Conservation (phyloP, 2,113 vertebrate genomes). For the Plecotus auritus region DNA sequence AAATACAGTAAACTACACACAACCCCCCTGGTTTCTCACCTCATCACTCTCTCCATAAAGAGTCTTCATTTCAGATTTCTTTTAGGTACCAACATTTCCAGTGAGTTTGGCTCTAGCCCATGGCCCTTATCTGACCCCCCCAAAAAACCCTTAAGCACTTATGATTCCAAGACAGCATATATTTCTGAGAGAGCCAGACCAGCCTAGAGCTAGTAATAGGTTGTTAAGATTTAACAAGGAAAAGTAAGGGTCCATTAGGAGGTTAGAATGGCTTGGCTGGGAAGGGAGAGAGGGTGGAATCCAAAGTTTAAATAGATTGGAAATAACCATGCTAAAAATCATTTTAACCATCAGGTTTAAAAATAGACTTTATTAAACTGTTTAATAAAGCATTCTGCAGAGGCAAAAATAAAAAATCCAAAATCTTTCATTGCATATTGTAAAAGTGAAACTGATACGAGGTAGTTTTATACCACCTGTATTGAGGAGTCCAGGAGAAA, state of each 20-base stretch:
- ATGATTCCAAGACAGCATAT: constrained; percentile 38
- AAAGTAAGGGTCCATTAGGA: constrained; percentile 64
- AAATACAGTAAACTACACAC: background rate
- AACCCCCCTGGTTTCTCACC: constrained; percentile 10
- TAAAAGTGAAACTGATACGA: constrained; percentile 10
- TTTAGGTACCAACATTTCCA: constrained; percentile 39
- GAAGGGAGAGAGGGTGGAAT: background rate
- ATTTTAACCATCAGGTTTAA: constrained; percentile 41
- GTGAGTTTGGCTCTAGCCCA: constrained; percentile 19
- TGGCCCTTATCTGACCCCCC: constrained; percentile 55
- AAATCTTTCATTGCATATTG: constrained; percentile 8
- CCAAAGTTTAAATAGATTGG: constrained; percentile 47
- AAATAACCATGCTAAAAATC: constrained; percentile 58
- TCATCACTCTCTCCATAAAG: constrained; percentile 5
- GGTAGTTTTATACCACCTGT: background rate
- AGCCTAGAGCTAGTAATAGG: constrained; percentile 49
- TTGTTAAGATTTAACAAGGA: constrained; percentile 66
- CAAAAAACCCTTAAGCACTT: constrained; percentile 10
- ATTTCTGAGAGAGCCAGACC: constrained; percentile 54
- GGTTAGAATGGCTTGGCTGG: constrained; percentile 47
- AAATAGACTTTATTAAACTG: constrained; percentile 44
- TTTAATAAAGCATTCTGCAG: constrained; percentile 14
- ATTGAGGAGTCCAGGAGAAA: background rate
- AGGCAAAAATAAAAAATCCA: constrained; percentile 27
- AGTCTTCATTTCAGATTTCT: background rate